These are phyloP conservation scores for Phoxinus dragarum DNA, from an alignment of 2,797 vertebrate genomes.

Conservation along the genomic window DNA sequence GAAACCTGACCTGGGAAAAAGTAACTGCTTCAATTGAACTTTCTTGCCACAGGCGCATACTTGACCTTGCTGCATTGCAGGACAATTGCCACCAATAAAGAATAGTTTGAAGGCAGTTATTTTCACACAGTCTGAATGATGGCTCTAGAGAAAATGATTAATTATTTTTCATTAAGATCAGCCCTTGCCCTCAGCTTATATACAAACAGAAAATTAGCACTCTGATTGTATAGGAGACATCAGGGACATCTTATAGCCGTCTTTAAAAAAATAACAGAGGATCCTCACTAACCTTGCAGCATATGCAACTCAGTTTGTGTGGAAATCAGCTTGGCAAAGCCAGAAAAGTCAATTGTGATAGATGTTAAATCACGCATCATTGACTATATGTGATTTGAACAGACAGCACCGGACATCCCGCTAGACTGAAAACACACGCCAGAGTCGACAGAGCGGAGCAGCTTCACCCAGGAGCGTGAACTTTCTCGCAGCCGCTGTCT, in stretches of 20 bases:
- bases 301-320: slow-evolving; percentile 15
- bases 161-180: slow-evolving; percentile 74
- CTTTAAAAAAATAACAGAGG: background rate
- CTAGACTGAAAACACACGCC: slow-evolving; percentile 35
- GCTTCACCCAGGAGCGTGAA: background rate
- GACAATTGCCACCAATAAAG: slow-evolving; percentile 67
- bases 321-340: slow-evolving; percentile 18
- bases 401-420: slow-evolving; percentile 33
- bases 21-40: slow-evolving; percentile 73
- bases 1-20: slow-evolving; percentile 59
- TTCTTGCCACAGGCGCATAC: slow-evolving; percentile 68
- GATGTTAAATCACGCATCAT: slow-evolving; percentile 15
- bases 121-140: slow-evolving; percentile 69
- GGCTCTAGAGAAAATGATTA: slow-evolving; percentile 71
- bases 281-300: background rate
- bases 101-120: slow-evolving; percentile 75
- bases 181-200: background rate
- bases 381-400: slow-evolving; percentile 32
- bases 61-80: slow-evolving; percentile 68
- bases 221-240: background rate
- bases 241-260: background rate
- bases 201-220: background rate
- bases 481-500: slow-evolving; percentile 18
- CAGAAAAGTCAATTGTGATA: slow-evolving; percentile 25
- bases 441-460: background rate